Evolutionary conservation across 1,140 invertebrate species (phyloP), one percentile per base, ranked within the genome.

Genomic region (Scaptomyza graminum): DNA sequence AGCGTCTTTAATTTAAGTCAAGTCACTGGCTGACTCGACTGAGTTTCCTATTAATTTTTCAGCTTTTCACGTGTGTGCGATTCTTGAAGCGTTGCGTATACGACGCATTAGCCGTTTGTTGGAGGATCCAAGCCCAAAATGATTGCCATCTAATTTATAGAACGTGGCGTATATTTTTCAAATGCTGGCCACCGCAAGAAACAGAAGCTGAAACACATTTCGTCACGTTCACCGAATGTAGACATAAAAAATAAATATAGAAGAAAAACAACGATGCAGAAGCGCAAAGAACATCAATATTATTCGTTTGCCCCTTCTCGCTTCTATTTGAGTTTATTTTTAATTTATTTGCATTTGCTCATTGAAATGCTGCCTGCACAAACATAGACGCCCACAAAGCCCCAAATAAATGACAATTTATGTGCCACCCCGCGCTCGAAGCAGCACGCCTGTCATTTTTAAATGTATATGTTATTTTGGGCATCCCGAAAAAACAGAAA

Each of bases 331-430:
- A 77, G 65, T 77, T 64, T 77, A 74, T 81, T 87, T 87, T 88
- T 87, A 87, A 87, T 87, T 87, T 87, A 87, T 87, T 87, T 87
- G 82, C 82, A 88, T 87, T 87, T 87, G 78, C 82, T 87, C 83
- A 87, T 87, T 87, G 82, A 87, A 87, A 87, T 87, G 82, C 82
- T 87, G 82, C 77, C 83, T 81, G 82, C 77, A 85, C 82, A 87
- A 87, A 72, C 60, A 72, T n/a, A n/a, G 9, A 81, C 55, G 15
- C 28, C 51, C 22, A 82, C 57, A 70, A 61, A 79, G 78, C 52
- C 79, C 55, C 54, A 70, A 88, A 87, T 88, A 87, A 87, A 87
- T 88, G 82, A 70, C 79, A 88, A 83, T 88, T 85, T 79, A 76
- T 79, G 71, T 59, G 63, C 57, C 37, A n/a, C n/a, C n/a, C n/a